Conservation (phyloP, 2,113 vertebrate genomes). For the Rhabdomys dilectus region DNA sequence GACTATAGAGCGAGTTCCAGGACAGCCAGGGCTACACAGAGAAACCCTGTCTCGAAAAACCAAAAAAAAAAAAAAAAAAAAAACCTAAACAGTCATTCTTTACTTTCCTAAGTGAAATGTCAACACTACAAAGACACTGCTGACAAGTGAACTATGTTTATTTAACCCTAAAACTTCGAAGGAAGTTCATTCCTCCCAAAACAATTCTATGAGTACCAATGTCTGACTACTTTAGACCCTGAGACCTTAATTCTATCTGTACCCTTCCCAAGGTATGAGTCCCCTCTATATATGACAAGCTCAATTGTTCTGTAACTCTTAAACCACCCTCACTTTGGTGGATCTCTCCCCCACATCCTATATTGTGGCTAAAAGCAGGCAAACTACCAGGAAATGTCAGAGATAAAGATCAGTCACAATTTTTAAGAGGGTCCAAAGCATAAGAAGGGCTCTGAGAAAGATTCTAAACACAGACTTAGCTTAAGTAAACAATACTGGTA, state of each 20-base stretch:
- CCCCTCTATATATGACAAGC: not conserved
- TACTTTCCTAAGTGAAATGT: slow-evolving; percentile 35
- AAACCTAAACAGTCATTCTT: slow-evolving; percentile 34
- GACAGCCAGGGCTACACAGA: no score
- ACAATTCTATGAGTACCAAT: not conserved
- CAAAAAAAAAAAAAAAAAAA: no score
- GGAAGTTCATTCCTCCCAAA: slow-evolving; percentile 32
- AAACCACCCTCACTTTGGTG: not conserved
- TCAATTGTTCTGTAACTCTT: not conserved
- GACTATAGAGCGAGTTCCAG: no score
- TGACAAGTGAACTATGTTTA: not conserved
- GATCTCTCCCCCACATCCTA: not conserved
- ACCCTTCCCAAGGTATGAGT: not conserved
- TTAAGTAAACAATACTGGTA: not conserved
- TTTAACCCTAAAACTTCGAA: slow-evolving; percentile 25
- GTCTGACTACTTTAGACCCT: not conserved
- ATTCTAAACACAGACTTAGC: slow-evolving; percentile 35
- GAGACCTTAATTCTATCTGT: not conserved
- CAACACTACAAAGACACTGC: not conserved
- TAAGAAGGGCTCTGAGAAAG: not conserved
- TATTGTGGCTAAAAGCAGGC: slow-evolving; percentile 2
- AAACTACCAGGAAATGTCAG: slow-evolving; percentile 45
- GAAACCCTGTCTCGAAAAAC: no score
- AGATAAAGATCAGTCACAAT: slow-evolving; percentile 23
- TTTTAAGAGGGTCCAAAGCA: not conserved